phyloP scores from a whole-genome alignment of 2,797 vertebrate species.

The Gymnoscopelus braueri region DNA sequence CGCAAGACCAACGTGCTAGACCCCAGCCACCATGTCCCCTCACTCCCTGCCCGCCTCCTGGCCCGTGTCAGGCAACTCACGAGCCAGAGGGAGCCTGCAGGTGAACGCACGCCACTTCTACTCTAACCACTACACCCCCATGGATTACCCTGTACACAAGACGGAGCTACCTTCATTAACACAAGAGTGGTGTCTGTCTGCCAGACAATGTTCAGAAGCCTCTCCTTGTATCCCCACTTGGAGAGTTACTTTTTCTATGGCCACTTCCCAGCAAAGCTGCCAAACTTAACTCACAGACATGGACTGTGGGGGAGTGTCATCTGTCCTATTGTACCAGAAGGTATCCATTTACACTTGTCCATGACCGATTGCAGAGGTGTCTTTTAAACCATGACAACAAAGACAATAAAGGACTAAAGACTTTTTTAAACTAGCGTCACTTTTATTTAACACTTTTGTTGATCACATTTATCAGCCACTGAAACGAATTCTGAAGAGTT shows the following conservation, averaged over 20 bases:
- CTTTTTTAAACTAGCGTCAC: not conserved
- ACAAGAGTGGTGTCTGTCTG: too few relatives aligned
- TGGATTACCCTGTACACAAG: not conserved
- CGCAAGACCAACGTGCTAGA: conserved; percentile 94
- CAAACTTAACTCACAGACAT: too few relatives aligned
- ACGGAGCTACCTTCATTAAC: too few relatives aligned
- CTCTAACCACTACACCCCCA: conserved; percentile 67
- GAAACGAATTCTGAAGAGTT: conserved; percentile 2
- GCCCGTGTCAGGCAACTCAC: conserved; percentile 77
- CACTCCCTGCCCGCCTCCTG: conserved; percentile 84
- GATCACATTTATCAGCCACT: conserved; percentile 20
- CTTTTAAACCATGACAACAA: too few relatives aligned
- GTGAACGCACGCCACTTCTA: conserved; percentile 92
- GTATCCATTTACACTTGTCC: too few relatives aligned
- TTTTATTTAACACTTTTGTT: conserved; percentile 33
- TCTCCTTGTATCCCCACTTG: too few relatives aligned
- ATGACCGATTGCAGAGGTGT: too few relatives aligned
- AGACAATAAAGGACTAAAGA: not conserved
- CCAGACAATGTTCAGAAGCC: too few relatives aligned
- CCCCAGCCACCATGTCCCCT: conserved; percentile 91
- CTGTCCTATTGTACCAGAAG: too few relatives aligned
- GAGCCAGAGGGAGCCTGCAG: conserved; percentile 74
- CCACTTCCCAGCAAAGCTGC: too few relatives aligned
- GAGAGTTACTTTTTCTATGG: too few relatives aligned
- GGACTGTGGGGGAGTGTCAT: too few relatives aligned